A percentile compares a stretch with the other conserved stretches of the same genome.
Conservation (phyloP, 2,888 invertebrate species). For the Norana najaformis region DNA sequence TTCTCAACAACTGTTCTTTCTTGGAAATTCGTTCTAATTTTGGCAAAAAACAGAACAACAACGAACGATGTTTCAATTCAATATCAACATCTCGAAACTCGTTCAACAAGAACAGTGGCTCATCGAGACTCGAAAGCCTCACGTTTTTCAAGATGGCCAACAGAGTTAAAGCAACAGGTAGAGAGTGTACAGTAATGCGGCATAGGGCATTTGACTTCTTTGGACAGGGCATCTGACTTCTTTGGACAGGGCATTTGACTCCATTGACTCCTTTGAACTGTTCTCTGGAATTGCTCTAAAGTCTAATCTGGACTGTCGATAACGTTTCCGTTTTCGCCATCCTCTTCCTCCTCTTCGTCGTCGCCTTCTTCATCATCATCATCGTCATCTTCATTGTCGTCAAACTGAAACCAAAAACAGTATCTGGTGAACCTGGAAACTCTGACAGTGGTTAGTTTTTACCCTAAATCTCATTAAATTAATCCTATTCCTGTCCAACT, state of each 20-base stretch:
- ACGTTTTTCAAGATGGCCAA: background rate
- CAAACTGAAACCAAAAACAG: background rate
- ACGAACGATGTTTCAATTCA: background rate
- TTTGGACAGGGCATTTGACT: too few species aligned
- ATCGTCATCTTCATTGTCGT: background rate
- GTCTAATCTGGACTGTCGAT: conserved; percentile 18
- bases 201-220: background rate
- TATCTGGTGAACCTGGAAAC: background rate
- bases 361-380: conserved; percentile 13
- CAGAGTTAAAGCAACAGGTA: background rate
- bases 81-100: background rate
- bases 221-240: too few species aligned
- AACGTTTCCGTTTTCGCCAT: conserved; percentile 24
- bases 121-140: background rate
- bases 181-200: background rate
- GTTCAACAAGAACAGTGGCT: background rate
- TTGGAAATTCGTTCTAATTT: background rate
- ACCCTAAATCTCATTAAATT: too few species aligned
- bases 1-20: background rate
- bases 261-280: background rate
- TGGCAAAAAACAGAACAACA: background rate
- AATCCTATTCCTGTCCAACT: too few species aligned
- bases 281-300: background rate
- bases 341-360: conserved; percentile 8
- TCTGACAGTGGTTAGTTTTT: too few species aligned